Evolutionary conservation across 1,140 invertebrate genomes (phyloP), one percentile per base, ranked within the genome.

Genomic region (Camponotus pennsylvanicus): DNA sequence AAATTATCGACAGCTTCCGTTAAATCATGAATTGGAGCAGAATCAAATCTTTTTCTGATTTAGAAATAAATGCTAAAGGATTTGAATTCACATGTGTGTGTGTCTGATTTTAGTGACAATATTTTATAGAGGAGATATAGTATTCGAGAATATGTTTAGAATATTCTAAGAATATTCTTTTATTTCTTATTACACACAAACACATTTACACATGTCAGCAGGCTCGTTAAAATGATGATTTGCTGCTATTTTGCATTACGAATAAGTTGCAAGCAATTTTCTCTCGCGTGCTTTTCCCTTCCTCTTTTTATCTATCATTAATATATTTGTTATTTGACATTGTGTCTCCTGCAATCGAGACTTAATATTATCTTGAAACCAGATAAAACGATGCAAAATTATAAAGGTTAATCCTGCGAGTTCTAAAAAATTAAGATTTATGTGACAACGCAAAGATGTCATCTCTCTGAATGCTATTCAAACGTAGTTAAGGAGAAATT

Each of bases 191-290:
- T 49, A 49, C 4, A 49, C 15, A 52, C 4, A 52, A 3, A 49
- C 45, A 49, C 2, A 49, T 15, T 18, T 5, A 52, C 49, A 18
- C 15, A 34, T 5, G 76, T 78, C 18, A 66, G 18, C 42, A 15
- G 40, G 9, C 59, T 77, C 59, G 59, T 77, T 77, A 77, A 18
- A 77, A 78, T 11, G 76, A 57, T 78, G 40, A 49, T 78, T 78
- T 66, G 76, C 59, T 2, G n/a, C 18, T 18, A 49, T 1, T 27
- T 2, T 45, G 45, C 61, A n/a, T 77, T 77, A 78, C 18, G 76
- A 66, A 66, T 37, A 66, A 78, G 11, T 4, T 66, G 59, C 59
- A 66, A 45, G 42, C 61, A 66, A 18, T 66, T 78, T 78, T 27
- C 75, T 63, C 40, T 32, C 40, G 27, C 3, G 18, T 21, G 42